Conservation (phyloP, 1,140 invertebrate species). For the Cotesia typhae region DNA sequence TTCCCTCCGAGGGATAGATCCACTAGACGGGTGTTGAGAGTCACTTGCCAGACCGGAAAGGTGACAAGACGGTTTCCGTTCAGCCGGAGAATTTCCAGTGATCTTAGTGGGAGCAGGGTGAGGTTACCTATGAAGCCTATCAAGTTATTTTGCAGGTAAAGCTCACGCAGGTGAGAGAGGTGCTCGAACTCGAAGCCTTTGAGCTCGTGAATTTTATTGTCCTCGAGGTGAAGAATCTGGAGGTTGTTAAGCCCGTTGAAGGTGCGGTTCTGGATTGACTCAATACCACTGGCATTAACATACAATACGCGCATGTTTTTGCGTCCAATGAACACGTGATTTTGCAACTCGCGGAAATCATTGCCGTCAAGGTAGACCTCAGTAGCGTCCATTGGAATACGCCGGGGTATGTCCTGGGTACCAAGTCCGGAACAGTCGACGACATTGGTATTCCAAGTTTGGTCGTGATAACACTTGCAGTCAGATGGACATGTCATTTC, state of each 20-base stretch:
- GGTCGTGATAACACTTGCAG: conserved; percentile 91
- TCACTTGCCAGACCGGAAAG: conserved; percentile 86
- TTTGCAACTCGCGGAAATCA: conserved; percentile 82
- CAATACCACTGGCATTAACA: conserved; percentile 86
- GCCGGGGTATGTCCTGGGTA: conserved; percentile 78
- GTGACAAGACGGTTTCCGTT: conserved; percentile 85
- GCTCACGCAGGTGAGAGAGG: conserved; percentile 79
- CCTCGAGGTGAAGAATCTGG: conserved; percentile 83
- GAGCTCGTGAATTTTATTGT: conserved; percentile 81
- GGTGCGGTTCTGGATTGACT: conserved; percentile 88
- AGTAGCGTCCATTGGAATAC: conserved; percentile 93
- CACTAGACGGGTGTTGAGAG: conserved; percentile 75
- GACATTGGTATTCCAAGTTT: conserved; percentile 91
- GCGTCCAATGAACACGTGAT: conserved; percentile 90
- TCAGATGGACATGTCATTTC: conserved; percentile 93
- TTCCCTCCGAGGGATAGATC: conserved; percentile 82
- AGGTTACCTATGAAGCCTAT: conserved; percentile 82
- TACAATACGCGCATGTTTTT: conserved; percentile 88
- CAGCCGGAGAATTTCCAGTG: conserved; percentile 81
- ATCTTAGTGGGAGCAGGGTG: conserved; percentile 79
- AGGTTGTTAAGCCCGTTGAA: conserved; percentile 88
- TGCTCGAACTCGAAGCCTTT: conserved; percentile 92
- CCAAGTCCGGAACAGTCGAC: conserved; percentile 86
- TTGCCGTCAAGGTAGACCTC: conserved; percentile 92
- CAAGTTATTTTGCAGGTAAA: conserved; percentile 88